Base-by-base conservation (phyloP, 2,797 vertebrate genomes). In the Chaenodraco wilsoni region DNA sequence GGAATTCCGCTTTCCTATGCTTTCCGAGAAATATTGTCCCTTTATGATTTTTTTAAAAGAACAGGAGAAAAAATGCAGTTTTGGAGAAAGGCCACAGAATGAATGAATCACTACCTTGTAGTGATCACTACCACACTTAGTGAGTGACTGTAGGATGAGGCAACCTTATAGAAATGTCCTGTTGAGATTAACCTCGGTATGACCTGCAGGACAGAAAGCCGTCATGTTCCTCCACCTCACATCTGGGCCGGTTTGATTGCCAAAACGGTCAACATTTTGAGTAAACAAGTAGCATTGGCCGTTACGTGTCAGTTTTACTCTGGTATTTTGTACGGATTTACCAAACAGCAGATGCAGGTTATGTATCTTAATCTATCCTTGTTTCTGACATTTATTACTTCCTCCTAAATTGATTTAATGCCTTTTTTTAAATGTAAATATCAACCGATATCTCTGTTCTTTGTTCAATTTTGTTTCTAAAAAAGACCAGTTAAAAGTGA, bases 131-230 rank as follows among this genome's bases (percentile, higher is more conserved):
- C n/a, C 15, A 37, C 45, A 61, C 46, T 50, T 46, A 63, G 43
- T 6, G 48, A 71, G 41, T 43, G n/a, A n/a, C n/a, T n/a, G 52
- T 23, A 17, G 67, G 50, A 70, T 74, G 67, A 84, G 31, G 67
- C 13, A 72, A 76, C 9, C 2, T 46, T 23, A 23, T n/a, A 70
- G 45, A 56, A 77, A 87, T 80, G 41, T 79, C 41, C 15, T 15
- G 10, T 49, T 33, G 9, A 48, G 3, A 17, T 45, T 54, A n/a
- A 61, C 69, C 60, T 73, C 45, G 67, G 3, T 6, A n/a, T 78
- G 67, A 84, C 49, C n/a, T 50, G 44, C 23, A 60, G 27, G 40
- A 41, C 50, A 9, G 21, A 52, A 79, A 66, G 2, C n/a, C 60
- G 33, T 16, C 19, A 31, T 45, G 19, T 50, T 19, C 27, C 4